Conservation (phyloP, 2,888 invertebrate species). For the Hermaeophaga mercurialis region DNA sequence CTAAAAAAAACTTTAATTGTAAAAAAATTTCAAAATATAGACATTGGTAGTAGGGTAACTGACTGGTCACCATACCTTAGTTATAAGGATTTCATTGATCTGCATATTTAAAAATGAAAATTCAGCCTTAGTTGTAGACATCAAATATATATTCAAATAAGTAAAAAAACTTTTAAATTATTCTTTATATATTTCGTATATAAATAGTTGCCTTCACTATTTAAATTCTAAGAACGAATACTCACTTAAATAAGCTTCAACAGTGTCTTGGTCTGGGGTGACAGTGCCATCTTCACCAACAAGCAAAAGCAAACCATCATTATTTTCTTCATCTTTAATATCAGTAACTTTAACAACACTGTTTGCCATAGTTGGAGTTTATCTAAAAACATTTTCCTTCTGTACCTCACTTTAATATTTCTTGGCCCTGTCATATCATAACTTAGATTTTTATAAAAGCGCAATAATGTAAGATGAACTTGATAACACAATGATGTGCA, state of each 20-base stretch:
- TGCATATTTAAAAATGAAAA: too few relatives aligned
- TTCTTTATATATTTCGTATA: too few relatives aligned
- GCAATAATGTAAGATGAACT: neutral
- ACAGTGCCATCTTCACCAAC: constrained; percentile 86
- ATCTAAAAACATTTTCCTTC: constrained; percentile 13
- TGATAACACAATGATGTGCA: neutral
- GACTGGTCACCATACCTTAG: too few relatives aligned
- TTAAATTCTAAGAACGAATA: too few relatives aligned
- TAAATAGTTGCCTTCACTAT: too few relatives aligned
- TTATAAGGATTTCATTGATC: too few relatives aligned
- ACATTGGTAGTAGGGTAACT: too few relatives aligned
- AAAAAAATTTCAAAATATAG: neutral
- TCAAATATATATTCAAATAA: too few relatives aligned
- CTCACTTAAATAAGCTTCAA: constrained; percentile 81
- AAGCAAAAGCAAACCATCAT: constrained; percentile 80
- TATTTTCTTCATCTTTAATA: constrained; percentile 55
- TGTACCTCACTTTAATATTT: constrained; percentile 5
- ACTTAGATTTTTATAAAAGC: neutral
- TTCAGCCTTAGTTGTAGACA: too few relatives aligned
- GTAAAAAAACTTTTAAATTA: too few relatives aligned
- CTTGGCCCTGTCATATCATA: constrained; percentile 18
- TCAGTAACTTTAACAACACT: constrained; percentile 57
- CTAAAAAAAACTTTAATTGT: constrained; percentile 40
- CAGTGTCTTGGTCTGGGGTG: constrained; percentile 78
- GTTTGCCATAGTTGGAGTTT: constrained; percentile 51